Percentiles rank a stretch among this genome's conserved stretches.
Evolutionary conservation across 1,140 invertebrate species (phyloP).

Genomic region (Marisa cornuarietis): DNA sequence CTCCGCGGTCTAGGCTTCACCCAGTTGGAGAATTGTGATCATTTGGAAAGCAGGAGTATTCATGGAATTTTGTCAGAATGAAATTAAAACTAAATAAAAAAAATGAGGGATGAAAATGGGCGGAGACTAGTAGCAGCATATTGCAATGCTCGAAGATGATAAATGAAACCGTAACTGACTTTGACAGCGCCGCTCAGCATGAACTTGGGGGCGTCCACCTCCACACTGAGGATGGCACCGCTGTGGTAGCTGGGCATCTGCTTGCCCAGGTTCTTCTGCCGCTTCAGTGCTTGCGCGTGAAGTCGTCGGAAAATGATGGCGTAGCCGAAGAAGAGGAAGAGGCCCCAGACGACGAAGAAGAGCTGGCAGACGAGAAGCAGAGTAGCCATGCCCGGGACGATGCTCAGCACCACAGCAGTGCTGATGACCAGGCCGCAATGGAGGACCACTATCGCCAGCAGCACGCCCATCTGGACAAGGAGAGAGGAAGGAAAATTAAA

Average conservation of each 20-base stretch:
- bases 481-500: background rate
- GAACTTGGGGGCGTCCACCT: conserved; percentile 57
- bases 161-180: background rate
- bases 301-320: conserved; percentile 79
- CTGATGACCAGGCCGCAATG: conserved; percentile 82
- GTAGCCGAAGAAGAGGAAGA: conserved; percentile 83
- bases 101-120: too few relatives aligned
- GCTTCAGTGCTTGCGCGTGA: conserved; percentile 63
- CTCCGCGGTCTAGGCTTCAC: too few relatives aligned
- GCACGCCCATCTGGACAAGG: conserved; percentile 62
- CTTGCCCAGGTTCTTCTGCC: conserved; percentile 48
- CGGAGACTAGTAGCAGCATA: too few relatives aligned
- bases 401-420: conserved; percentile 77
- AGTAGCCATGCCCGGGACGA: conserved; percentile 32
- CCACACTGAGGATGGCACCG: conserved; percentile 5
- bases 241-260: background rate
- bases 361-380: conserved; percentile 62
- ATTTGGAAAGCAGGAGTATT: too few relatives aligned
- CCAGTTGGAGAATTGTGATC: too few relatives aligned
- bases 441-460: conserved; percentile 79
- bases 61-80: too few relatives aligned
- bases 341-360: conserved; percentile 77
- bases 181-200: conserved; percentile 39
- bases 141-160: too few relatives aligned
- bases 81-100: too few relatives aligned